A percentile compares a stretch with the other conserved stretches of the same genome.
Conservation (phyloP, 2,797 vertebrate genomes). For the Brachymystax lenok region DNA sequence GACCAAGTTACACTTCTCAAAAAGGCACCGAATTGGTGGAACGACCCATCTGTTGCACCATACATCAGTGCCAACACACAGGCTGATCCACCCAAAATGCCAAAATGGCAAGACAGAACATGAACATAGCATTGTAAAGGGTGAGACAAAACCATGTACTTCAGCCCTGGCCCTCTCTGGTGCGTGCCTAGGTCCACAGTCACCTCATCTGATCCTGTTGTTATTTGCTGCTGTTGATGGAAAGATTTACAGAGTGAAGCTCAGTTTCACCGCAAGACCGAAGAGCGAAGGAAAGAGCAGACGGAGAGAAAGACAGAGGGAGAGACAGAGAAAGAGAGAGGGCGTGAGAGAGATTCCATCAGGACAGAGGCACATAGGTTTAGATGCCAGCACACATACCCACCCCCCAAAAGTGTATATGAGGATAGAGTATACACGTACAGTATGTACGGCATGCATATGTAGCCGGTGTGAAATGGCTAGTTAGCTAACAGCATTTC, state of each 20-base stretch:
- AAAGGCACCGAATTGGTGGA: background rate
- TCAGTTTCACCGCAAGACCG: conserved; percentile 70
- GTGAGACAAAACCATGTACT: conserved; percentile 44
- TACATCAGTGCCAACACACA: background rate
- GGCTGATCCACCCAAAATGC: conserved; percentile 27
- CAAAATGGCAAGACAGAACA: conserved; percentile 24
- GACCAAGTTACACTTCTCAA: no score
- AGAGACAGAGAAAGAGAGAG: background rate
- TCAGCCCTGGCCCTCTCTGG: conserved; percentile 34
- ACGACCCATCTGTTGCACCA: conserved; percentile 11
- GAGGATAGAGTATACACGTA: background rate
- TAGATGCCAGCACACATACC: conserved; percentile 15
- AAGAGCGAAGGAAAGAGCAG: conserved; percentile 53
- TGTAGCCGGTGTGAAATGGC: no score
- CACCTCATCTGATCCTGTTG: conserved; percentile 70
- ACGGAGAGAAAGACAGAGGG: conserved; percentile 4
- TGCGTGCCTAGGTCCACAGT: conserved; percentile 51
- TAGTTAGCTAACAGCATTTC: no score
- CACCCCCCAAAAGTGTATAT: background rate
- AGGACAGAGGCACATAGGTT: conserved; percentile 15
- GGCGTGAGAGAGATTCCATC: background rate
- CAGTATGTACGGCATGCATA: background rate
- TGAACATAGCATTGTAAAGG: conserved; percentile 27
- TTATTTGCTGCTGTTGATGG: conserved; percentile 77
- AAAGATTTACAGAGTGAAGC: conserved; percentile 71